These are phyloP conservation scores for Amphipoea lucens DNA, from an alignment of 2,888 invertebrate genomes.

Conservation along the genomic window DNA sequence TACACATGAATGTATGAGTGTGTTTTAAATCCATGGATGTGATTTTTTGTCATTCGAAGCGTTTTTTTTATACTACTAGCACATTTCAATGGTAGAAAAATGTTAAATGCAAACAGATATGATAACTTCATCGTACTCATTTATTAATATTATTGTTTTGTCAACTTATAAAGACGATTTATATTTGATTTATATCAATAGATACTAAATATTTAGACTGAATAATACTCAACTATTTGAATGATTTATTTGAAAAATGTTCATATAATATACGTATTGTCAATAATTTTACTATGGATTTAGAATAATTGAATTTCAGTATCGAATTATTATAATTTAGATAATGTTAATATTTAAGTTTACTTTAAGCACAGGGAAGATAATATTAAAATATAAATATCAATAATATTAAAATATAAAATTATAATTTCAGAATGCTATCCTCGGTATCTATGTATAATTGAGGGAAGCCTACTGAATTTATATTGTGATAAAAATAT, in stretches of 20 bases:
- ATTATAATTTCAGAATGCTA: slow-evolving; percentile 88
- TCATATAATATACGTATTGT: not conserved
- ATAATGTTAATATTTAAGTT: slow-evolving; percentile 47
- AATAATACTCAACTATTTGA: slow-evolving; percentile 40
- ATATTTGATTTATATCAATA: slow-evolving; percentile 6
- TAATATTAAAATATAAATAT: slow-evolving; percentile 25
- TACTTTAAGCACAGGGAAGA: slow-evolving; percentile 64
- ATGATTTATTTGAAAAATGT: not conserved
- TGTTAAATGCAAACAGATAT: not conserved
- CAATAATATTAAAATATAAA: slow-evolving; percentile 30
- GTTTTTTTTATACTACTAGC: not conserved
- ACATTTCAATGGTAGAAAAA: slow-evolving; percentile 31
- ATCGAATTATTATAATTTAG: slow-evolving; percentile 29
- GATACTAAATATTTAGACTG: slow-evolving; percentile 40
- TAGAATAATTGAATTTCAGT: slow-evolving; percentile 26
- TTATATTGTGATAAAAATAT: slow-evolving; percentile 83
- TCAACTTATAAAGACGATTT: slow-evolving; percentile 11
- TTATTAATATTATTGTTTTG: not conserved
- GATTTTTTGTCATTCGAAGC: slow-evolving; percentile 19
- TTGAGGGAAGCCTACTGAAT: slow-evolving; percentile 89
- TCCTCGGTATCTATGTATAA: slow-evolving; percentile 77
- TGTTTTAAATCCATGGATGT: slow-evolving; percentile 14
- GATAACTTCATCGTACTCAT: not conserved
- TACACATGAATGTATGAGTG: slow-evolving; percentile 10
- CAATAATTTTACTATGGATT: slow-evolving; percentile 42